These are phyloP conservation scores for Heterocephalus glaber DNA, from an alignment of 2,113 vertebrate genomes.

Conservation along the genomic window DNA sequence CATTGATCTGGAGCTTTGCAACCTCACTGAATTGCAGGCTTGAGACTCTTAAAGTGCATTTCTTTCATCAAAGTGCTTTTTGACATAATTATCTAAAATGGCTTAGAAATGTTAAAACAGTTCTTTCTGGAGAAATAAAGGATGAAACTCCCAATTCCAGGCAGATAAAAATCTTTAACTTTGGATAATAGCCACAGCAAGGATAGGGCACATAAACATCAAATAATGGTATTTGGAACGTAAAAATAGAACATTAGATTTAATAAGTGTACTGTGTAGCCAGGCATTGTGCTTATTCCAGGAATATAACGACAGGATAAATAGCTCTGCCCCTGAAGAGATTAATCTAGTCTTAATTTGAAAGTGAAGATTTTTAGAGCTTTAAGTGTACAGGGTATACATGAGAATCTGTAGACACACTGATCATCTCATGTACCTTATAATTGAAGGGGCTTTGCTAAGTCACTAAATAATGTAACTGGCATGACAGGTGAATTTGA, in stretches of 20 bases:
- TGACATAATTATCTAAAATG: conserved; percentile 17
- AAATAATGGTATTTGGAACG: conserved; percentile 24
- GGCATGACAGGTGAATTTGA: background rate
- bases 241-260: background rate
- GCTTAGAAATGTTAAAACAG: conserved; percentile 44
- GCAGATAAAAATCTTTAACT: conserved; percentile 12
- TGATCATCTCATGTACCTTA: background rate
- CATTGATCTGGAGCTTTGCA: background rate
- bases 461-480: background rate
- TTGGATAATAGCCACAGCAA: background rate
- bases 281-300: background rate
- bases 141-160: background rate
- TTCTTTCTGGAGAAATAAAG: background rate
- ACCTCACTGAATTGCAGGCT: conserved; percentile 4
- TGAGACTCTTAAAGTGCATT: background rate
- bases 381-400: background rate
- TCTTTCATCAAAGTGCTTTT: conserved; percentile 50
- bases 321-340: background rate
- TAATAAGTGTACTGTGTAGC: background rate
- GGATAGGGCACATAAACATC: background rate
- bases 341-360: conserved; percentile 1
- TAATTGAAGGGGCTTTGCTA: background rate
- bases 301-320: background rate
- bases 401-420: background rate
- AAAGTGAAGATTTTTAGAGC: conserved; percentile 41